Evolutionary conservation across 2,113 vertebrate species (phyloP).

Genomic region (Phaetusa simplex): DNA sequence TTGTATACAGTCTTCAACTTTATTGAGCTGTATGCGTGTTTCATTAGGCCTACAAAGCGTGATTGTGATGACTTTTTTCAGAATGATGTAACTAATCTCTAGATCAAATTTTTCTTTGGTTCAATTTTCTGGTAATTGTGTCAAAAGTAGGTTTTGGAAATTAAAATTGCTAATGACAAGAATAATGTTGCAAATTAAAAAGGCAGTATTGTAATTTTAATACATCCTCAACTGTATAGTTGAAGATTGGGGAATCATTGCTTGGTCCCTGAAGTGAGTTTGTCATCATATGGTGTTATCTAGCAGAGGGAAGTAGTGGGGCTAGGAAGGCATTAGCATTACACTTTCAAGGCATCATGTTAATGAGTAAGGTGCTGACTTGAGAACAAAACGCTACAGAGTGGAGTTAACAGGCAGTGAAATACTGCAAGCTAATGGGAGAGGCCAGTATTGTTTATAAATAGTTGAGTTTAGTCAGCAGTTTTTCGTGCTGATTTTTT

Average conservation of each 20-base stretch:
- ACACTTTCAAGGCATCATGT: neutral
- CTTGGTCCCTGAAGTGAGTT: slow-evolving; percentile 78
- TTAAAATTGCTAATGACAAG: neutral
- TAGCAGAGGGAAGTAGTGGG: slow-evolving; percentile 72
- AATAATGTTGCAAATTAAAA: neutral
- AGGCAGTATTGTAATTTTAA: neutral
- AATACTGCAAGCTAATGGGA: neutral
- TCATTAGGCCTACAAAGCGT: neutral
- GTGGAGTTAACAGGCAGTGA: neutral
- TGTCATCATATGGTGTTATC: slow-evolving; percentile 73
- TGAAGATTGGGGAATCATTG: slow-evolving; percentile 77
- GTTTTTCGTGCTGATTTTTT: neutral
- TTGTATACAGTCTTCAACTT: neutral
- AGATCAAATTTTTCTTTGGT: neutral
- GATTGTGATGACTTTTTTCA: neutral
- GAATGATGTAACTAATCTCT: neutral
- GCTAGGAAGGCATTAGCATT: neutral
- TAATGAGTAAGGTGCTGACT: neutral
- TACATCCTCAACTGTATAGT: neutral
- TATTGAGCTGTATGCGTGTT: neutral
- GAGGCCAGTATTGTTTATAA: neutral
- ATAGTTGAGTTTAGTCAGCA: neutral
- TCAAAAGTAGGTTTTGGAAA: neutral
- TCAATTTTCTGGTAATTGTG: neutral
- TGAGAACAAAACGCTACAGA: neutral